These are phyloP conservation scores for Danio choprae DNA, from an alignment of 2,797 vertebrate genomes.

Conservation along the genomic window DNA sequence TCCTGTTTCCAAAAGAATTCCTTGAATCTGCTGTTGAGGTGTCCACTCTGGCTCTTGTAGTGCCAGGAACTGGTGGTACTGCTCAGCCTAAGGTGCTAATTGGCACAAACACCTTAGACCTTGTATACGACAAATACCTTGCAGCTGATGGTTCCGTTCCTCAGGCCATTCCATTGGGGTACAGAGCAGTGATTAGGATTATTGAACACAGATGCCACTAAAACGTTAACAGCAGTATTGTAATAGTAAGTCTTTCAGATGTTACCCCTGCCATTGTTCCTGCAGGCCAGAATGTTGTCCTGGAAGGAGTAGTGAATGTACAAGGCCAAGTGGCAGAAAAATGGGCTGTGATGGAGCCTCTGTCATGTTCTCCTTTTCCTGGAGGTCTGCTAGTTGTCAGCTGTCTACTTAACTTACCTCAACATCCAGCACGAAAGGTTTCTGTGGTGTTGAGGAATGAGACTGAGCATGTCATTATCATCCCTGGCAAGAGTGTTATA, in stretches of 20 bases:
- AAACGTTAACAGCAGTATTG: background rate
- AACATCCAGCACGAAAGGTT: background rate
- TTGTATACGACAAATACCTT: background rate
- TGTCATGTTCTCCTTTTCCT: background rate
- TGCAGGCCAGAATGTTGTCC: slow-evolving; percentile 1
- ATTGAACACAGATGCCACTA: background rate
- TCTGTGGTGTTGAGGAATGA: slow-evolving; percentile 5
- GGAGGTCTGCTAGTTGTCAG: slow-evolving; percentile 9
- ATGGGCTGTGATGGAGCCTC: slow-evolving; percentile 23
- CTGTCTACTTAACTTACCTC: slow-evolving; percentile 5
- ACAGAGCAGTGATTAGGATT: background rate
- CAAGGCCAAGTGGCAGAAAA: background rate
- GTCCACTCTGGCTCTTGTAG: background rate
- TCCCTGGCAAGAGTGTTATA: background rate
- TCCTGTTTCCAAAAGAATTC: background rate
- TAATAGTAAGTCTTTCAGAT: background rate
- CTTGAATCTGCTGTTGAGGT: background rate
- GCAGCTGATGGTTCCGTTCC: background rate
- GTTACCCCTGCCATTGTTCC: background rate
- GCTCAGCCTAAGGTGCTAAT: background rate
- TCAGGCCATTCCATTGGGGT: background rate
- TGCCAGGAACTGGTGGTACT: slow-evolving; percentile 11
- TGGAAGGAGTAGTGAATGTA: background rate
- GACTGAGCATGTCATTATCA: slow-evolving; percentile 13
- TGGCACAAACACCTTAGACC: no score